phyloP scores from a whole-genome alignment of 1,140 invertebrate genomes.

The Pogonognathellus flavescens region DNA sequence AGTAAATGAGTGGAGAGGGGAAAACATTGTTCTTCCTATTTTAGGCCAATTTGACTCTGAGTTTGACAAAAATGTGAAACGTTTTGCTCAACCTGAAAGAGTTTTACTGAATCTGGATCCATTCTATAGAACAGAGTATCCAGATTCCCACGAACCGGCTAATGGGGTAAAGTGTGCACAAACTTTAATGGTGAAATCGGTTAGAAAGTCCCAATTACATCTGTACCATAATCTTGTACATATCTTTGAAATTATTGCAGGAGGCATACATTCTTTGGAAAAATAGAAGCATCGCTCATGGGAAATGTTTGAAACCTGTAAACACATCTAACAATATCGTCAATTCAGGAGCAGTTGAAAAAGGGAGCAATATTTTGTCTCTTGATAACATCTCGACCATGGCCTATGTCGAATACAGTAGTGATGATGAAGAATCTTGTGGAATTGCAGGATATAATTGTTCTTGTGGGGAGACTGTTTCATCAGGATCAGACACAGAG shows the following conservation, averaged over 20 bases:
- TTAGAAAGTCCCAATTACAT: too few relatives aligned
- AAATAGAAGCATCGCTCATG: too few relatives aligned
- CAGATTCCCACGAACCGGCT: background rate
- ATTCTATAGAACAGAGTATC: background rate
- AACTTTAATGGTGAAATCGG: too few relatives aligned
- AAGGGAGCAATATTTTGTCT: too few relatives aligned
- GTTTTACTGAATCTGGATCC: background rate
- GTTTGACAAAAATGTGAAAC: background rate
- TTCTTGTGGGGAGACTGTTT: background rate
- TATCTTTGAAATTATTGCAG: background rate
- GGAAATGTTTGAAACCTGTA: too few relatives aligned
- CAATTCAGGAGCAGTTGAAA: too few relatives aligned
- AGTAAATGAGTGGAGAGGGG: background rate
- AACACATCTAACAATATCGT: too few relatives aligned
- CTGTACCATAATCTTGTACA: too few relatives aligned
- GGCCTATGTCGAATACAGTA: background rate
- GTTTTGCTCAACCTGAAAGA: background rate
- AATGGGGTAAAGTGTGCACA: background rate
- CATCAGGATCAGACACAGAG: background rate
- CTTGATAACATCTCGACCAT: background rate
- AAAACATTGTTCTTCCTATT: background rate
- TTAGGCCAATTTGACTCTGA: background rate
- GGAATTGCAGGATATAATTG: background rate
- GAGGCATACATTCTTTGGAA: too few relatives aligned
- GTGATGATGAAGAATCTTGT: background rate